Evolutionary conservation across 2,113 vertebrate species (phyloP).

Genomic region (Sturnira hondurensis): DNA sequence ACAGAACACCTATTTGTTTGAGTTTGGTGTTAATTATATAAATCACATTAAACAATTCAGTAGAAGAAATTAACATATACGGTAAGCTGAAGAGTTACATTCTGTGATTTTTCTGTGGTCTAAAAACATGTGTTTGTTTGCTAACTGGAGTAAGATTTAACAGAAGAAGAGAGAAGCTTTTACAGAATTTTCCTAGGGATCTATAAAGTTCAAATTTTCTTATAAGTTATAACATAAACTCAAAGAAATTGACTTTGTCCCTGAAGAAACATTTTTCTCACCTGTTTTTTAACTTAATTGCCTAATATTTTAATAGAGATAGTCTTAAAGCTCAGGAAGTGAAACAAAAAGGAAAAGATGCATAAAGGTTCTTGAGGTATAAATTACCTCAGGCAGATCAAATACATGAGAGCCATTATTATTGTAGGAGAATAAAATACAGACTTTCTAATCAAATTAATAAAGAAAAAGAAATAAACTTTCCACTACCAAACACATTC

Average conservation of each 20-base stretch:
- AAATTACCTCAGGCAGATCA: slow-evolving; percentile 40
- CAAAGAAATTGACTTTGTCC: slow-evolving; percentile 9
- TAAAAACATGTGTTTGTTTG: background rate
- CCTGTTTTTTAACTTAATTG: slow-evolving; percentile 35
- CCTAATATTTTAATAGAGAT: slow-evolving; percentile 19
- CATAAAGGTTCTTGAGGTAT: slow-evolving; percentile 24
- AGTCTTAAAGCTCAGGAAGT: slow-evolving; percentile 40
- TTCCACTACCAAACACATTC: background rate
- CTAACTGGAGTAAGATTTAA: background rate
- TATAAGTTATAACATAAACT: background rate
- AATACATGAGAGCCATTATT: slow-evolving; percentile 36
- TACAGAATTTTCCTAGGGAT: background rate
- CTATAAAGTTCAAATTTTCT: slow-evolving; percentile 38
- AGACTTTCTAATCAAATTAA: slow-evolving; percentile 46
- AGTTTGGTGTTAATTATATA: background rate
- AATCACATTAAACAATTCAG: background rate
- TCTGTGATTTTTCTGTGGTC: background rate
- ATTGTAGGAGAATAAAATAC: slow-evolving; percentile 30
- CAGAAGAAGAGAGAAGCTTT: background rate
- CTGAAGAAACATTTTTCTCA: background rate
- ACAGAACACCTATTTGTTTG: background rate
- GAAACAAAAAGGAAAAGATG: slow-evolving; percentile 40
- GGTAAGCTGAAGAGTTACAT: background rate
- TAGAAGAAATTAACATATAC: background rate
- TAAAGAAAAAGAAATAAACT: slow-evolving; percentile 56